Evolutionary conservation across 2,888 invertebrate genomes (phyloP), one percentile per base, ranked within the genome.

Genomic region (Agriopis marginaria): DNA sequence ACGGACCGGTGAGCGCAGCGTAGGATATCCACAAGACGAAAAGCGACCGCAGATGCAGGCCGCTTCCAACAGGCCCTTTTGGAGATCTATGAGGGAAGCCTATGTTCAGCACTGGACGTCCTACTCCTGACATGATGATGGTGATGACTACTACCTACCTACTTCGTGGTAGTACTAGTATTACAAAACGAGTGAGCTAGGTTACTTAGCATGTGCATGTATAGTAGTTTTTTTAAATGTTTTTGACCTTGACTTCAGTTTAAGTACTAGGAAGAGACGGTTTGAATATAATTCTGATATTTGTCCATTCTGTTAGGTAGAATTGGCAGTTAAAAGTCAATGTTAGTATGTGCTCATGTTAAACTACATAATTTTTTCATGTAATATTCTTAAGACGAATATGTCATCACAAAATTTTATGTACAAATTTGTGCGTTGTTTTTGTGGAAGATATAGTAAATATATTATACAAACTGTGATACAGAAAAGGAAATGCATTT

Each of bases 231-330:
- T 66, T 63, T 32, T 40, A 39, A 9, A 42, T 47, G 45, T 45
- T 45, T 45, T 50, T 49, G 56, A 45, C 71, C 68, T 68, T 68
- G 68, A 65, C n/a, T 65, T 60, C 47, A 64, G 66, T 68, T 64
- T 68, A 42, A 62, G 53, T 55, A 60, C 60, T 64, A 69, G 64
- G 64, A 64, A 69, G 69, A 61, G 59, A 68, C 68, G 10, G 54
- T 14, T 49, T 62, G 45, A 55, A 50, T 63, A 50, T 61, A 40
- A 59, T 59, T 68, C 58, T 56, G 6, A 62, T 69, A 65, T 62
- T 56, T 62, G 68, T 42, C 3, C 59, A 49, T 39, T 64, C 39
- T 45, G 45, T 62, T 55, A 53, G 14, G 32, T 11, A 55, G 39
- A 66, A 49, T 49, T 14, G 47, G 32, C 6, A 54, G 14, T 47